Evolutionary conservation across 2,888 invertebrate species (phyloP), one percentile per base, ranked within the genome.

Genomic region (Macroteleia sp.): DNA sequence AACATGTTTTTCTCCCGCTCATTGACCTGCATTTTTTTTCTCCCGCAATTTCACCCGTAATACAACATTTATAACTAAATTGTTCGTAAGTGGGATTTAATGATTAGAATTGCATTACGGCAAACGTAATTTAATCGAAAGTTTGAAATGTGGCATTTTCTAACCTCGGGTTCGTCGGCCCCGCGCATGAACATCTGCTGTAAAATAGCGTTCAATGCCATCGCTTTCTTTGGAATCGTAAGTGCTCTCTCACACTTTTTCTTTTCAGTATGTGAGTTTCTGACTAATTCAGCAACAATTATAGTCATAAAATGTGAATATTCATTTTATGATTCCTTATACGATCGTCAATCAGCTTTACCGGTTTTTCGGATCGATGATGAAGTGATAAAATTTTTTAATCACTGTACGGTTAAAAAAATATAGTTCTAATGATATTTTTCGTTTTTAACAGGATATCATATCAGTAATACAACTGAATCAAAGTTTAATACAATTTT

Each of bases 201-300:
- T 54, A 44, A 62, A 80, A 56, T 19, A 8, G 61, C 73, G 62
- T 57, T 79, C 75, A 81, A 79, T 77, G 67, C 61, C 77, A 74
- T 61, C 75, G 66, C 80, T 81, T 78, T 79, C 78, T 75, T 80
- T 44, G 77, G 61, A 79, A 78, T 78, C 59, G 70, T 73, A 66
- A 77, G 73, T 70, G 61, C 69, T 81, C 75, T 78, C 81, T 75
- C 79, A 71, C 79, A 73, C 79, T 79, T 79, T 81, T 82, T 71
- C 77, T 67, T 71, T 67, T 64, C 74, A 59, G 25, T 6, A 25
- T 25, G 3, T 6, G 22, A 54, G 46, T 74, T 74, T 66, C 56
- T 59, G 42, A 67, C 39, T 57, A 64, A 57, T 52, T 17, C 59
- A 6, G 4, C 52, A 44, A 48, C 52, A 59, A 66, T 66, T 57